Evolutionary conservation across 2,888 invertebrate species (phyloP), one percentile per base, ranked within the genome.

Genomic region (Parascotia fuliginaria): DNA sequence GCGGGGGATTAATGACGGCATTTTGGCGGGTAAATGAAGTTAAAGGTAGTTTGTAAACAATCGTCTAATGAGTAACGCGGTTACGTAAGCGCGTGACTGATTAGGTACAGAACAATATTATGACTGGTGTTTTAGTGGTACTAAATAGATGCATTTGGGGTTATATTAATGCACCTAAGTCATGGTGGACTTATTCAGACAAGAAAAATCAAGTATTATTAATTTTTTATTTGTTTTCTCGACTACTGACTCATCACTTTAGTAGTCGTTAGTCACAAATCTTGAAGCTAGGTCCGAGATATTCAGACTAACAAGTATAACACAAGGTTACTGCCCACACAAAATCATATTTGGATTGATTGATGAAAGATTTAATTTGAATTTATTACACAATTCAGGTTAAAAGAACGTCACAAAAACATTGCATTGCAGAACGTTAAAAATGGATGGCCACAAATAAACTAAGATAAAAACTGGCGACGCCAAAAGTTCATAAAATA

Each of bases 61-160:
- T 44, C 27, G 22, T 32, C 37, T 39, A 49, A 45, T 61, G 70
- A 69, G 49, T 65, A 66, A 69, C 22, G 33, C 6, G 36, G 15
- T 65, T 66, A 52, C 61, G 66, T 65, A 58, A 69, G 46, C 46
- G 41, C 28, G 38, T 43, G 55, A 65, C 40, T 42, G 55, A 13
- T 45, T 47, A 50, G 50, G 53, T 65, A 42, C 45, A 54, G 50
- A 27, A 19, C 19, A 19, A 28, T 43, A 16, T 34, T 42, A 24
- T 48, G 42, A 37, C 19, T 33, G 12, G 16, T n/a, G 33, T 33
- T 28, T 29, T 11, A 36, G 11, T 19, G 11, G 24, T 27, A 28
- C 19, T 31, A 38, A 5, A 6, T n/a, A 32, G n/a, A 22, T 19
- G 14, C 6, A 22, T 19, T 24, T 15, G n/a, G n/a, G n/a, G n/a